phyloP scores from a whole-genome alignment of 2,888 invertebrate species.

The Ormyrus pomaceus region DNA sequence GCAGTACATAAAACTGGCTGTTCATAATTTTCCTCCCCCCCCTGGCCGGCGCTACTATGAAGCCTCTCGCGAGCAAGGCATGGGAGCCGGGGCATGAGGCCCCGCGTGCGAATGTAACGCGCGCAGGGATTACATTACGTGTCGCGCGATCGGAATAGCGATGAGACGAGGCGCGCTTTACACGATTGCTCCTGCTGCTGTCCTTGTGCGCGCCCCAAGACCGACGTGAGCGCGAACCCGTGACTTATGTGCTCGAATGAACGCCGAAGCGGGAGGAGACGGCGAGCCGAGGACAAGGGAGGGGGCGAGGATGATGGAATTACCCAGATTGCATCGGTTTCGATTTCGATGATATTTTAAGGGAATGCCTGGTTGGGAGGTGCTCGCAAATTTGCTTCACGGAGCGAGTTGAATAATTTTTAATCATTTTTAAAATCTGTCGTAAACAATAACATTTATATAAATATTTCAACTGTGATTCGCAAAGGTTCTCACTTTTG shows the following conservation, averaged over 20 bases:
- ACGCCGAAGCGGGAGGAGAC: neutral
- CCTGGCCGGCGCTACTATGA: slow-evolving; percentile 17
- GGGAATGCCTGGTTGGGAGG: too few relatives aligned
- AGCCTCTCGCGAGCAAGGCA: slow-evolving; percentile 30
- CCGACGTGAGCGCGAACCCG: slow-evolving; percentile 2
- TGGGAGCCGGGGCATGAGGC: neutral
- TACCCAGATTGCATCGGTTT: slow-evolving; percentile 38
- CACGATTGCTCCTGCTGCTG: slow-evolving; percentile 8
- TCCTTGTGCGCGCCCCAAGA: neutral
- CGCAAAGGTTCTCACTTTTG: too few relatives aligned
- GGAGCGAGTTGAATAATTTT: too few relatives aligned
- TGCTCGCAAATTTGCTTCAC: too few relatives aligned
- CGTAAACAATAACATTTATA: too few relatives aligned
- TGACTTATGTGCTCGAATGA: slow-evolving; percentile 35
- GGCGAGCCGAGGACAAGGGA: neutral
- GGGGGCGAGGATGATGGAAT: slow-evolving; percentile 36
- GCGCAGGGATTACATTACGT: slow-evolving; percentile 51
- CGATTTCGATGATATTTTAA: too few relatives aligned
- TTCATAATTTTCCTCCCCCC: slow-evolving; percentile 43
- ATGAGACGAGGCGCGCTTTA: slow-evolving; percentile 46
- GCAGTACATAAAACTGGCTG: slow-evolving; percentile 47
- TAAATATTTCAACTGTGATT: too few relatives aligned
- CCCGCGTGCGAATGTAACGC: slow-evolving; percentile 40
- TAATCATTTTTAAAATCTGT: too few relatives aligned
- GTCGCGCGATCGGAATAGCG: slow-evolving; percentile 49